Evolutionary conservation across 2,888 invertebrate species (phyloP), one percentile per base, ranked within the genome.

Genomic region (Lobophora halterata): DNA sequence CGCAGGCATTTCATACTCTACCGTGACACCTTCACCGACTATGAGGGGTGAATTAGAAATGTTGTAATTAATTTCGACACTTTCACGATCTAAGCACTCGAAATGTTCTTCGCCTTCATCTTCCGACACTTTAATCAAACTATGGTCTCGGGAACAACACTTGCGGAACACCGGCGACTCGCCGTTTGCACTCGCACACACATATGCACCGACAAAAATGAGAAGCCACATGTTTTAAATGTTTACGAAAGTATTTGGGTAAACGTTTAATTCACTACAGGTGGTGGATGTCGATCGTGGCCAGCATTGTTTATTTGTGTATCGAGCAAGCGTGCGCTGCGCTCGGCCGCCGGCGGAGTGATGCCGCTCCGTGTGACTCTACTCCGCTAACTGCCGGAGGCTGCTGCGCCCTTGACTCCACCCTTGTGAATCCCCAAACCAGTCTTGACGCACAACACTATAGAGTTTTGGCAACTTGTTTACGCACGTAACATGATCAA

Each of bases 341-440:
- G 61, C 51, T 59, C 66, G 63, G 55, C 59, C 66, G 54, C 58
- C 69, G 64, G 61, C 61, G 60, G 61, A 79, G 61, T 73, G 68
- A 62, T 61, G 49, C 48, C 51, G 46, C 38, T 20, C 10, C 33
- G 20, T 52, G 48, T 37, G 29, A 51, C 41, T 42, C 49, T 35
- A 50, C 55, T 46, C 50, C 45, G 33, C 60, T 52, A 29, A 24
- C 32, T n/a, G 53, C 54, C 55, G 69, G 72, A 79, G 79, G 77
- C 79, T 83, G 81, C 65, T 71, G 53, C 58, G 79, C 65, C 80
- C 79, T 79, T 81, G 74, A 75, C 58, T 27, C 49, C 47, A 55
- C 37, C 40, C 44, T 43, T 30, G 43, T 28, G 2, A 33, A 37
- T 30, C 33, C 37, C 25, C 26, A 33, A 37, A 37, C 37, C 19